Base-by-base conservation (phyloP, 2,888 invertebrate species). In the Andrena camellia region DNA sequence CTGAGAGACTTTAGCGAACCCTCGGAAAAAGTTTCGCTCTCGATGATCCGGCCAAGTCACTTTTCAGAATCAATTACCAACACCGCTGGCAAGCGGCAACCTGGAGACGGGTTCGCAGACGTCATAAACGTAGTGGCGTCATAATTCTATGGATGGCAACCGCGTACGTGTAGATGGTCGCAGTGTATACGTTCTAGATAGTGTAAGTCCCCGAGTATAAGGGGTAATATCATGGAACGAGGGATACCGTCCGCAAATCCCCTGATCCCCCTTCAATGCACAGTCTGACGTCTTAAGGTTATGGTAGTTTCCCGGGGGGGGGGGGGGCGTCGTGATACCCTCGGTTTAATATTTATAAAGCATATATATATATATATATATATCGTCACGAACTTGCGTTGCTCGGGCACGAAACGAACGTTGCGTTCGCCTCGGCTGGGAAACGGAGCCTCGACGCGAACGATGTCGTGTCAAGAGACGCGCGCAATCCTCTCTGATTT, bases 301-400 rank as follows among this genome's bases (percentile, higher is more conserved):
- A 86, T 85, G 89, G 88, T 88, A 85, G 73, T 76, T 81, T 79
- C 82, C 73, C 68, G 7, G 17, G 50, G 10, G 13, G 54, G 60
- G 62, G 17, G 1, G 42, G 42, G 42, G 60, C 70, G 64, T 50
- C 60, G 77, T 69, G 87, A 88, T 86, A 72, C 33, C 63, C 83
- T 71, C 72, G 79, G 81, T 90, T 90, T 90, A 90, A 90, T 90
- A 90, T 90, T 90, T 90, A 90, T 90, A 88, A 88, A 85, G 74
- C 80, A 81, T 81, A 89, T 86, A 86, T 86, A 83, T 78, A 71
- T 23, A 81, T 81, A 89, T 86, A 86, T 86, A 83, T 78, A 71
- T 23, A 79, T 59, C 64, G 78, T 7, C 60, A 71, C 69, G 31
- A 77, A 75, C 54, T 68, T 62, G 69, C 54, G 8, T 26, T 7